Conservation (phyloP, 2,113 vertebrate species). For the Pelvicachromis taeniatus region DNA sequence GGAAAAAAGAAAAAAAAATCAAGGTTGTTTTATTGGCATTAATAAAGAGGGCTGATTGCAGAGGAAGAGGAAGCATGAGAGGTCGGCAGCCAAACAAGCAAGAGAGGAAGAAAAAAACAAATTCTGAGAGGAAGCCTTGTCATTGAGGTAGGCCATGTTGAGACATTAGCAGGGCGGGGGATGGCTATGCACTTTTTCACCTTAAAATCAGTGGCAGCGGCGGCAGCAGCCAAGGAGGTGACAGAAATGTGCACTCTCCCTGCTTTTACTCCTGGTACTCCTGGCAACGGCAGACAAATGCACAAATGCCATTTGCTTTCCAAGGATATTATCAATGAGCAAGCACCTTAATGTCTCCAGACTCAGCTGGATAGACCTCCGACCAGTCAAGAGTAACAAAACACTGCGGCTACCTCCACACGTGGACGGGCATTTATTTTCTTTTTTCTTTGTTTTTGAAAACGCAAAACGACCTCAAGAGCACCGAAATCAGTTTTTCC, state of each 20-base stretch:
- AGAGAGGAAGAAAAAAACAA: background rate
- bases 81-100: background rate
- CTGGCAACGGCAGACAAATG: background rate
- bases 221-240: background rate
- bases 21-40: slow-evolving; percentile 16
- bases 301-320: background rate
- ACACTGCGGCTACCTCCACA: background rate
- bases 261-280: background rate
- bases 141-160: background rate
- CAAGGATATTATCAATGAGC: background rate
- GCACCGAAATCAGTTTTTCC: background rate
- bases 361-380: background rate
- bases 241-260: background rate
- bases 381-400: background rate
- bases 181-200: background rate
- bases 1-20: background rate
- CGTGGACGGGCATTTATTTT: background rate
- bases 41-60: slow-evolving; percentile 37
- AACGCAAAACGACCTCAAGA: background rate
- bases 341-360: background rate
- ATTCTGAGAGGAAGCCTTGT: slow-evolving; percentile 36
- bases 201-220: background rate
- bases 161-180: slow-evolving; percentile 11
- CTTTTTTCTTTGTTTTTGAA: background rate
- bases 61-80: slow-evolving; percentile 2